Conservation (phyloP, 2,113 vertebrate genomes). For the Athene cunicularia region DNA sequence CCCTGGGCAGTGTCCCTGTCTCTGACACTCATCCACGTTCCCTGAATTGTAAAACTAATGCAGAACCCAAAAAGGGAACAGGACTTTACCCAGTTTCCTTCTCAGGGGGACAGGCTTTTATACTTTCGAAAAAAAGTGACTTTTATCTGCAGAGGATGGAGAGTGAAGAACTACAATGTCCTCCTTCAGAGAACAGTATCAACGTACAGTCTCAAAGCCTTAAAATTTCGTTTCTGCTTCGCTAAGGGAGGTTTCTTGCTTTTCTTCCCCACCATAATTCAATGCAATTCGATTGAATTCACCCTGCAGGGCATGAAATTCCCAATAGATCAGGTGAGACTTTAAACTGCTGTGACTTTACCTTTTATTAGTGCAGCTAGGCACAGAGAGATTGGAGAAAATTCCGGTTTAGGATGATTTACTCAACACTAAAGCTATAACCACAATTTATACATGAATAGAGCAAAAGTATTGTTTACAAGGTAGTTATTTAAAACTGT, state of each 20-base stretch:
- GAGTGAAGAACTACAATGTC: background rate
- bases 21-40: background rate
- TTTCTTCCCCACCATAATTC: background rate
- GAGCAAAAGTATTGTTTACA: background rate
- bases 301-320: background rate
- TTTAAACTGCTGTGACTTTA: background rate
- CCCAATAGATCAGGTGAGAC: background rate
- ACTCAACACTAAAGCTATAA: background rate
- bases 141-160: background rate
- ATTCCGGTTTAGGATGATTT: background rate
- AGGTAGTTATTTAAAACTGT: conserved; percentile 6
- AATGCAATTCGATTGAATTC: background rate
- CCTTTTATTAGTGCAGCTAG: background rate
- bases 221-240: background rate
- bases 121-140: background rate
- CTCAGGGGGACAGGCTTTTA: background rate
- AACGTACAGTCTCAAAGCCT: background rate
- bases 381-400: background rate
- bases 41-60: background rate
- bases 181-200: background rate
- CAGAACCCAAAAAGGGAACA: background rate
- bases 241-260: background rate
- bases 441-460: background rate
- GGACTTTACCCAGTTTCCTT: background rate
- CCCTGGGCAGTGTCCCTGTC: background rate